Conservation (phyloP, 2,113 vertebrate species). For the Jaculus jaculus region DNA sequence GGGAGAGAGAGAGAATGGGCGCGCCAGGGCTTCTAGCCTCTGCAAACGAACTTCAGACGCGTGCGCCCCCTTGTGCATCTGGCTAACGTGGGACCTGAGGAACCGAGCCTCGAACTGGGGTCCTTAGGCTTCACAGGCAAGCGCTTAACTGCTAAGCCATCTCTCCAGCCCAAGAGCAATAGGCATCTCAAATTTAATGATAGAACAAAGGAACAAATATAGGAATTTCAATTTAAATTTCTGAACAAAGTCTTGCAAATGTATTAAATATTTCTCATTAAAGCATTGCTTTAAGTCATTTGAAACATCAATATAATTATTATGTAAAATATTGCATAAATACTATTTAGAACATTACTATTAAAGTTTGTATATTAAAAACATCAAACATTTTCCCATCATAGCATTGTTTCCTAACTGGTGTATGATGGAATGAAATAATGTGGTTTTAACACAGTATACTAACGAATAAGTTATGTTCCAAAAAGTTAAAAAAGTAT, state of each 20-base stretch:
- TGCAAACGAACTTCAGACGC: too few relatives aligned
- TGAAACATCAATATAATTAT: background rate
- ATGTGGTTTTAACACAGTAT: background rate
- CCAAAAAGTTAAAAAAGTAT: background rate
- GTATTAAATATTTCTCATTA: background rate
- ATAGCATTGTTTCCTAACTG: background rate
- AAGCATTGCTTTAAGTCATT: background rate
- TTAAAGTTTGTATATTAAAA: constrained; percentile 2
- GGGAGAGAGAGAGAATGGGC: too few relatives aligned
- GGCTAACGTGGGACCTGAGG: too few relatives aligned
- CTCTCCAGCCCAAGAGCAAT: too few relatives aligned
- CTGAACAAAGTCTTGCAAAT: background rate
- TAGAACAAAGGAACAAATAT: background rate
- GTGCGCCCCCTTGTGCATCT: too few relatives aligned
- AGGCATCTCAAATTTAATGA: background rate
- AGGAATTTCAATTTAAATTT: background rate
- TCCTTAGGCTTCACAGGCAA: too few relatives aligned
- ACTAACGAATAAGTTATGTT: background rate
- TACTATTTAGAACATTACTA: background rate
- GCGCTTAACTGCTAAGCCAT: too few relatives aligned
- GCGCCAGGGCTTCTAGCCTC: too few relatives aligned
- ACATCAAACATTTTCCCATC: background rate
- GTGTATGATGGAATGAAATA: background rate
- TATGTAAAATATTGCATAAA: background rate
- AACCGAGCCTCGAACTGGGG: too few relatives aligned